These are phyloP conservation scores for Eumaeus atala DNA, from an alignment of 1,140 invertebrate species.

Conservation along the genomic window DNA sequence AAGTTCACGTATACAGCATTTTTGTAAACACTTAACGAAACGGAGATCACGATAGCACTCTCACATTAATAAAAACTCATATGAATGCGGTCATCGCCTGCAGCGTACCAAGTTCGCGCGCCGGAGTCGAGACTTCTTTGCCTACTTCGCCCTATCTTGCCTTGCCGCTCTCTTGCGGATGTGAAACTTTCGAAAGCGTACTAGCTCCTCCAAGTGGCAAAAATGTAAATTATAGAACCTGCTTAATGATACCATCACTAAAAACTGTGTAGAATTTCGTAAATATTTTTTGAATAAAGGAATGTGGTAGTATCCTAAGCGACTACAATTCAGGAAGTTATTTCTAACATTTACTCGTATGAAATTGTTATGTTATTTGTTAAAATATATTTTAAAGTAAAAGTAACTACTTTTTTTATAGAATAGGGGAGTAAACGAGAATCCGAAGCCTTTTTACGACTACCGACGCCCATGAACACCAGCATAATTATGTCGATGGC, in stretches of 20 bases:
- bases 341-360: no score
- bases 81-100: constrained; percentile 71
- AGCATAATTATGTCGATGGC: no score
- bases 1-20: constrained; percentile 73
- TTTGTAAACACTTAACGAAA: constrained; percentile 64
- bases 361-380: no score
- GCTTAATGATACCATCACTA: constrained; percentile 43
- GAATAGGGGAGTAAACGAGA: no score
- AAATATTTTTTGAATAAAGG: not conserved
- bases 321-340: no score
- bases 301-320: no score
- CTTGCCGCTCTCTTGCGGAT: constrained; percentile 71
- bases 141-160: constrained; percentile 60
- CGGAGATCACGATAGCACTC: constrained; percentile 66
- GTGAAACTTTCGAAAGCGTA: constrained; percentile 73
- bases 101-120: constrained; percentile 68
- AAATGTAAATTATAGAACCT: constrained; percentile 67
- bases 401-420: no score
- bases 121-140: constrained; percentile 56
- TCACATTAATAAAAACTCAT: constrained; percentile 68
- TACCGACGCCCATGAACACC: no score
- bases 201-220: constrained; percentile 61
- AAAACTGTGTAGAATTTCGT: not conserved
- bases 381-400: no score
- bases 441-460: no score